Percentiles rank a stretch among this genome's conserved stretches.
phyloP scores from a whole-genome alignment of 2,888 invertebrate species.

The Agrotis ipsilon region DNA sequence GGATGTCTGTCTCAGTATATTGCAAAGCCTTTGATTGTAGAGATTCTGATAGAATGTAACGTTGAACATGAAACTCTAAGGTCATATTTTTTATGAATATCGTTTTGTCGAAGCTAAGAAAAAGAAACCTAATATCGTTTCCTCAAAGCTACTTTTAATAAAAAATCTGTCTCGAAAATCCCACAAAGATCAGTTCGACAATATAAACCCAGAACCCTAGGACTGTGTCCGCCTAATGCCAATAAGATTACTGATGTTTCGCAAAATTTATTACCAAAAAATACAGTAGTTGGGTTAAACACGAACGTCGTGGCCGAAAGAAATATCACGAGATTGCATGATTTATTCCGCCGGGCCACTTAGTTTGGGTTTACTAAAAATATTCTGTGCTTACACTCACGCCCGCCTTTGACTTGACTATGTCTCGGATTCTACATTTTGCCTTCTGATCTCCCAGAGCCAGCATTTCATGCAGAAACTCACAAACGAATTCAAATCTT shows the following conservation, averaged over 20 bases:
- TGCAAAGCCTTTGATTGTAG: too few relatives aligned
- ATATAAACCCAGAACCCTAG: slow-evolving; percentile 3
- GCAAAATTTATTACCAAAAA: slow-evolving; percentile 20
- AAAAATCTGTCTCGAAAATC: not conserved
- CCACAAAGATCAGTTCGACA: slow-evolving; percentile 4
- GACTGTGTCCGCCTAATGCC: not conserved
- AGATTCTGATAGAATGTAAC: not conserved
- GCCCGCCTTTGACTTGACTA: slow-evolving; percentile 80
- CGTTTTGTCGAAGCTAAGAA: not conserved
- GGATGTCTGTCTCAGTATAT: not conserved
- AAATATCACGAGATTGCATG: slow-evolving; percentile 66
- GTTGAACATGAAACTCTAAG: not conserved
- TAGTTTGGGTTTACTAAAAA: slow-evolving; percentile 76
- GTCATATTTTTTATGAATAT: not conserved
- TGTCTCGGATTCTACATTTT: slow-evolving; percentile 85
- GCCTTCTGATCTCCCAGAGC: slow-evolving; percentile 75
- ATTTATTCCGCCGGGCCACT: slow-evolving; percentile 74
- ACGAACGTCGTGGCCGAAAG: slow-evolving; percentile 39
- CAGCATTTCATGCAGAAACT: slow-evolving; percentile 67
- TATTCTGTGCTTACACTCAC: slow-evolving; percentile 82
- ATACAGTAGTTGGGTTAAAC: slow-evolving; percentile 13
- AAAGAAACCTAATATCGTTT: not conserved
- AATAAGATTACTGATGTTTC: slow-evolving; percentile 28
- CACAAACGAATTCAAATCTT: slow-evolving; percentile 73
- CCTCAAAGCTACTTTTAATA: not conserved